phyloP scores from a whole-genome alignment of 1,140 invertebrate genomes.

The Drosophila ohnishii region DNA sequence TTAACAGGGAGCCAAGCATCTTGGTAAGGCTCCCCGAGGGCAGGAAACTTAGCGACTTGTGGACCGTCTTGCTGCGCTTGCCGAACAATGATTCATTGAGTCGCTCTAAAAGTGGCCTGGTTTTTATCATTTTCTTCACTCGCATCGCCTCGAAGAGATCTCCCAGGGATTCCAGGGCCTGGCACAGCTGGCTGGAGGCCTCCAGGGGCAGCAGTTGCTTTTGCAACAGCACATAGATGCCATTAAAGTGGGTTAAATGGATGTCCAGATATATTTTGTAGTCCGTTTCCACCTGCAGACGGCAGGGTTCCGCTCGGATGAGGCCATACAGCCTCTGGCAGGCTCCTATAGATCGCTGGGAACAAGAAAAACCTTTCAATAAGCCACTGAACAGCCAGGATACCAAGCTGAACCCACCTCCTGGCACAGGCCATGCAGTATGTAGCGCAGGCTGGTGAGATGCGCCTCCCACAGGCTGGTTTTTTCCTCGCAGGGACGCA shows the following conservation, averaged over 20 bases:
- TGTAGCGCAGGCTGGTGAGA: slow-evolving; percentile 52
- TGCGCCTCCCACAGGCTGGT: slow-evolving; percentile 56
- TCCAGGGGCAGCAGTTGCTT: slow-evolving; percentile 11
- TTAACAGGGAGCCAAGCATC: slow-evolving; percentile 40
- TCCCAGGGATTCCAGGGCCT: slow-evolving; percentile 37
- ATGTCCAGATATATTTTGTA: slow-evolving; percentile 57
- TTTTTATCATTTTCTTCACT: slow-evolving; percentile 1
- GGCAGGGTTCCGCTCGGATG: slow-evolving; percentile 31
- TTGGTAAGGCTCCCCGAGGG: slow-evolving; percentile 17
- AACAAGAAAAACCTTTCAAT: neutral
- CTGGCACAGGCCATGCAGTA: slow-evolving; percentile 47
- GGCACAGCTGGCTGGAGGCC: slow-evolving; percentile 15
- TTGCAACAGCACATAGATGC: slow-evolving; percentile 21
- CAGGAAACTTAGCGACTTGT: slow-evolving; percentile 26
- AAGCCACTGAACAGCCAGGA: rapidly evolving
- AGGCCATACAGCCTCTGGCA: slow-evolving; percentile 54
- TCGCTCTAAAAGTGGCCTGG: slow-evolving; percentile 24
- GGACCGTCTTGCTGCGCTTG: slow-evolving; percentile 32
- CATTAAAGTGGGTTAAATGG: slow-evolving; percentile 53
- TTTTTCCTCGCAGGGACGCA: slow-evolving; percentile 28
- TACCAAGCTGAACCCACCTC: slow-evolving; percentile 26
- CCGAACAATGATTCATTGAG: slow-evolving; percentile 45
- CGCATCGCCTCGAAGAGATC: slow-evolving; percentile 46
- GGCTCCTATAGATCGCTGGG: slow-evolving; percentile 24
- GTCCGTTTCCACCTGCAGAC: slow-evolving; percentile 38